Evolutionary conservation across 2,113 vertebrate genomes (phyloP).

Genomic region (Rhinoderma darwinii): DNA sequence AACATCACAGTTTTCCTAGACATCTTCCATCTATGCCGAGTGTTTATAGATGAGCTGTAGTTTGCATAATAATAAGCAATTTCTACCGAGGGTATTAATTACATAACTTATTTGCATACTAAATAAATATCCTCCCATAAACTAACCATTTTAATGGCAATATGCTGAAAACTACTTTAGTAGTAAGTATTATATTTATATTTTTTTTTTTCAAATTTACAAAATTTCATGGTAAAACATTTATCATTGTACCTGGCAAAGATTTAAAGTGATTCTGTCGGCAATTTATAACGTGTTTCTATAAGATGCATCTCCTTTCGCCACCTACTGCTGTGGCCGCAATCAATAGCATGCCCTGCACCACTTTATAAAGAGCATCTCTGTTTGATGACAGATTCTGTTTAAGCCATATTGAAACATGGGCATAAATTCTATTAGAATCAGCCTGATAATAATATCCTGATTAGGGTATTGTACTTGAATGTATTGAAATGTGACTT

Average conservation of each 20-base stretch:
- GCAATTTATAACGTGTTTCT: too few relatives aligned
- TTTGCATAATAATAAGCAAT: slow-evolving; percentile 49
- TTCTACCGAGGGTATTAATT: slow-evolving; percentile 48
- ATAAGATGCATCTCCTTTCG: neutral
- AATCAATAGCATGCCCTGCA: too few relatives aligned
- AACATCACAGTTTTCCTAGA: slow-evolving; percentile 32
- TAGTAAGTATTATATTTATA: neutral
- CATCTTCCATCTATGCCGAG: slow-evolving; percentile 23
- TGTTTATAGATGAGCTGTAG: slow-evolving; percentile 23
- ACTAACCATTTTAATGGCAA: slow-evolving; percentile 25
- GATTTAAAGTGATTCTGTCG: neutral
- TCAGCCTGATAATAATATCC: too few relatives aligned
- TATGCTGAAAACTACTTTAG: neutral
- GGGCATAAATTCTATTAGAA: too few relatives aligned
- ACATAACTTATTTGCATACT: slow-evolving; percentile 50
- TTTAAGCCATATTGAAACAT: too few relatives aligned
- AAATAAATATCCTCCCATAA: slow-evolving; percentile 25
- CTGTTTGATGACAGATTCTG: too few relatives aligned
- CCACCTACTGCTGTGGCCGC: too few relatives aligned
- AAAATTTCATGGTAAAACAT: neutral
- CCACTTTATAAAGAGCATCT: too few relatives aligned
- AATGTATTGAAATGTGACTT: too few relatives aligned
- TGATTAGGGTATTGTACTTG: too few relatives aligned
- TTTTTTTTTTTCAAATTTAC: neutral
- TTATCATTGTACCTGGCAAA: neutral